These are phyloP conservation scores for Orthosia incerta DNA, from an alignment of 2,888 invertebrate species.

Conservation along the genomic window DNA sequence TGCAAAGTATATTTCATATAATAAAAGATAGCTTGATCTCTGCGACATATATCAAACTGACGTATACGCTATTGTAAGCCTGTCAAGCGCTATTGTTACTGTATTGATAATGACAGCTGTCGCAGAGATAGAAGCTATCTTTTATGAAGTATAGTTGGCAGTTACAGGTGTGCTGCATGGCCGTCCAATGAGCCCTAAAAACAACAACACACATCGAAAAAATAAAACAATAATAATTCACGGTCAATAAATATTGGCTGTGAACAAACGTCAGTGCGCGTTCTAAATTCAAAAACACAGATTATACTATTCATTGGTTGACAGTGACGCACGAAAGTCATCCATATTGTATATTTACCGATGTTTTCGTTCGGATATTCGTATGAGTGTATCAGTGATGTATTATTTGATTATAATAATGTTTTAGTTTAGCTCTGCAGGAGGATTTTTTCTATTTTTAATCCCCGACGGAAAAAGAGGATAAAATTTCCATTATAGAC, in stretches of 20 bases:
- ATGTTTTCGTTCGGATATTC: constrained; percentile 45
- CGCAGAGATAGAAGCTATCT: too few relatives aligned
- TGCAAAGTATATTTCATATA: too few relatives aligned
- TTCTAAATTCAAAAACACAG: constrained; percentile 54
- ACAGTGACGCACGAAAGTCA: constrained; percentile 47
- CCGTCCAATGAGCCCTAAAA: background rate
- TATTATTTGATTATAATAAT: constrained; percentile 14
- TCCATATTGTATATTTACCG: constrained; percentile 38
- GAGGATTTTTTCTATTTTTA: background rate
- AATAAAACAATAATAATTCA: constrained; percentile 42
- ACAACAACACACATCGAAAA: background rate
- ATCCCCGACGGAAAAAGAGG: too few relatives aligned
- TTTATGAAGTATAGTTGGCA: too few relatives aligned
- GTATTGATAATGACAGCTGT: too few relatives aligned
- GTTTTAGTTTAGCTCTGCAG: background rate
- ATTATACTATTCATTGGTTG: constrained; percentile 52
- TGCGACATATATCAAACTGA: too few relatives aligned
- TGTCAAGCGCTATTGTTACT: too few relatives aligned
- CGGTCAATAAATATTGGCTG: constrained; percentile 53
- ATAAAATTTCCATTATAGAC: too few relatives aligned
- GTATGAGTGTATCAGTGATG: constrained; percentile 15
- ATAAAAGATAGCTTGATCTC: too few relatives aligned
- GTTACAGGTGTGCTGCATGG: too few relatives aligned
- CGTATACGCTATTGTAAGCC: too few relatives aligned
- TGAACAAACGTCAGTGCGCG: constrained; percentile 47